Conservation (phyloP, 2,888 invertebrate species). For the Dolomedes plantarius region DNA sequence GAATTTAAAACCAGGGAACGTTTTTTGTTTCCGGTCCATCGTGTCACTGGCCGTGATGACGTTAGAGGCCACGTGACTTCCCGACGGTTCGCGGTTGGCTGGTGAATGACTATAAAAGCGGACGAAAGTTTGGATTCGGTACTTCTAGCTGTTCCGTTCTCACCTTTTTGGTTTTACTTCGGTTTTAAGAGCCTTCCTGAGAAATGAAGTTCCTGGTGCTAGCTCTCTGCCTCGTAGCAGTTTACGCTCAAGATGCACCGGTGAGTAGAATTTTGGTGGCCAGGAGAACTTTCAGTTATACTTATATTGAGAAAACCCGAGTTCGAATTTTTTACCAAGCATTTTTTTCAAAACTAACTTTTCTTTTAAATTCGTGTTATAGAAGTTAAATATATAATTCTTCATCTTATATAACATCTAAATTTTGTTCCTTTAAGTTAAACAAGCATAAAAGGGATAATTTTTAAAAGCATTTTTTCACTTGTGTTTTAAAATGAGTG, state of each 20-base stretch:
- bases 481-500: no score
- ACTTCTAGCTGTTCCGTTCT: conserved; percentile 23
- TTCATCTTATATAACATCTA: no score
- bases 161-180: conserved; percentile 26
- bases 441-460: no score
- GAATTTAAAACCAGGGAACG: background rate
- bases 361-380: no score
- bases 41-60: conserved; percentile 68
- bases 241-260: background rate
- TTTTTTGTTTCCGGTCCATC: conserved; percentile 57
- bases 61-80: conserved; percentile 33
- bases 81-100: conserved; percentile 36
- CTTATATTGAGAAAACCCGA: no score
- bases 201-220: background rate
- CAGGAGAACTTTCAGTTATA: no score
- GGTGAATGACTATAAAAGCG: conserved; percentile 51
- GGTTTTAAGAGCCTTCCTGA: background rate
- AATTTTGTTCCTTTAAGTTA: no score
- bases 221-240: background rate
- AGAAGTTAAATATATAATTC: no score
- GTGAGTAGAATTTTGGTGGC: no score
- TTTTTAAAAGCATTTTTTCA: no score
- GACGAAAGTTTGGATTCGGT: conserved; percentile 30
- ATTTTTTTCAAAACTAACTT: no score
- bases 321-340: no score